Evolutionary conservation across 64 coral and sea anemone genomes (phyloP), one percentile per base, ranked within the genome.

Genomic region (Montipora sp.): DNA sequence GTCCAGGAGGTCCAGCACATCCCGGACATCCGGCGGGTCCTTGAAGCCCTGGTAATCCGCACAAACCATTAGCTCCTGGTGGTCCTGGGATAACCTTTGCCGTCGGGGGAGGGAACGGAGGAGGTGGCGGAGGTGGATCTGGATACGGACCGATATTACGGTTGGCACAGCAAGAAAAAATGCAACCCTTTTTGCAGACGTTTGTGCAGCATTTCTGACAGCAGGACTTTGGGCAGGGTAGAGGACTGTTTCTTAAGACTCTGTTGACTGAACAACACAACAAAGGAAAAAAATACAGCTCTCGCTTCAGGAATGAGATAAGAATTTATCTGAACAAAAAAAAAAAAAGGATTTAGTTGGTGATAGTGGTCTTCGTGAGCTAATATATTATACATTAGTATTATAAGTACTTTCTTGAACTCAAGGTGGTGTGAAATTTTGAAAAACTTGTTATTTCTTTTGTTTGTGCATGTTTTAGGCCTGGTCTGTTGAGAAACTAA

Each of bases 11-110:
- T 68, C 95, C 95, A 4, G 88, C 45, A 76, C 89, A 89, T 58
- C 95, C 95, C 9, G 92, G 92, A 8, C 89, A 94, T 73, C 92
- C 95, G 55, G 22, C 72, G 7, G 89, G 80, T 20, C 95, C 95
- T 22, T 73, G 70, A 55, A 67, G 92, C 46, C 95, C 95, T 48
- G 83, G 60, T 11, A 89, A 90, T 75, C 95, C 95, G 60, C 59
- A 76, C 16, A 93, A 74, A 48, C 95, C 95, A 18, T 83, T 83
- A 23, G 70, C 77, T 88, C 95, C 95, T 7, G 92, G 92, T 19
- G 76, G 60, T 80, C 82, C 91, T 69, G 91, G 91, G 47, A 66
- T 65, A 71, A 77, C 51, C 18, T 77, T 84, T 50, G 83, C 75
- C 48, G 83, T 65, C 14, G 83, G 83, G 21, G 91, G 83, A 36